A percentile compares a stretch with the other conserved stretches of the same genome.
Conservation (phyloP, 2,888 invertebrate species). For the Athrips mouffetella region DNA sequence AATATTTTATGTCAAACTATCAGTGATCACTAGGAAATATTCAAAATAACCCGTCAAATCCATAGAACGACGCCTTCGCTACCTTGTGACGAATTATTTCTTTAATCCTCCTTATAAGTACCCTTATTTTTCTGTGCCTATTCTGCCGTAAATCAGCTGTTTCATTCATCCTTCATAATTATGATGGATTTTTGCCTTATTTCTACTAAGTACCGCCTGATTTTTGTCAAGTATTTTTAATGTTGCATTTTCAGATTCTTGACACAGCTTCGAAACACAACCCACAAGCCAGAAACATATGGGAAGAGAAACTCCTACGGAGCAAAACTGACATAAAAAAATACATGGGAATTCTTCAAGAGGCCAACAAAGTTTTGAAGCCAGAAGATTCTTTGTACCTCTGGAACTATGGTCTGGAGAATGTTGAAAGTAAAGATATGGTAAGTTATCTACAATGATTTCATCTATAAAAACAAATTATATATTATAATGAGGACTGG, state of each 20-base stretch:
- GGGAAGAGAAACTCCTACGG: slow-evolving; percentile 57
- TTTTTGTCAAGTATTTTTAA: background rate
- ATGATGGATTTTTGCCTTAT: no score
- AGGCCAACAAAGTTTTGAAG: slow-evolving; percentile 51
- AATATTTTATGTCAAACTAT: no score
- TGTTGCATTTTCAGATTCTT: slow-evolving; percentile 47
- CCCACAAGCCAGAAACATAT: slow-evolving; percentile 44
- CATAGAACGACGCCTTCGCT: no score
- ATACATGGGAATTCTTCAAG: slow-evolving; percentile 49
- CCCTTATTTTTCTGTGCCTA: no score
- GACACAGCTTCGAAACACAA: slow-evolving; percentile 47
- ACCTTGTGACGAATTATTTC: no score
- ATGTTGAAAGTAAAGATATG: slow-evolving; percentile 44
- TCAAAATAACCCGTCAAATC: no score
- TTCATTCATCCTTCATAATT: no score
- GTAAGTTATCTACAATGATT: slow-evolving; percentile 40
- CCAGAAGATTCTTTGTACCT: slow-evolving; percentile 48
- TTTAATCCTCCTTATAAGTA: no score
- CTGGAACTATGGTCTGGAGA: slow-evolving; percentile 58
- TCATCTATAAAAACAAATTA: no score
- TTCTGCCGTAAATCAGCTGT: no score
- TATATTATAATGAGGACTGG: no score
- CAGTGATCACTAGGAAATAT: no score
- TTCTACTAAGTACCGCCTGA: background rate
- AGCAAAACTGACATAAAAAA: slow-evolving; percentile 54